Base-by-base conservation (phyloP, 1,140 invertebrate genomes). In the Zeugodacus cucurbitae region DNA sequence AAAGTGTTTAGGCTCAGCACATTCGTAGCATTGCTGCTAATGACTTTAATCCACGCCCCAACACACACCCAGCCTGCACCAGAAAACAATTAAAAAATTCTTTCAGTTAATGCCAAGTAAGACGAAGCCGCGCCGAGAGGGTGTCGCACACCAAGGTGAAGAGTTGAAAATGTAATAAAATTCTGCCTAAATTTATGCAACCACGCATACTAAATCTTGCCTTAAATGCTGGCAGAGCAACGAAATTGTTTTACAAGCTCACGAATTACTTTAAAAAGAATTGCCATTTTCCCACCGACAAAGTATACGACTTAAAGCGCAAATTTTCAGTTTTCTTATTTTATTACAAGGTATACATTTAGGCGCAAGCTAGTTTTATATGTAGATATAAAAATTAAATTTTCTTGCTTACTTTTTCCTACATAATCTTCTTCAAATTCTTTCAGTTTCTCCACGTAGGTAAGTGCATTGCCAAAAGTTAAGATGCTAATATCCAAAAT, bases 81-180 rank as follows among this genome's bases (percentile, higher is more conserved):
- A 82, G 74, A 82, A 82, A 82, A 48, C 74, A 82, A 82, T 82
- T 82, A 82, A 82, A 82, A 74, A 82, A 82, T 82, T 82, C 74
- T 82, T 48, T 26, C n/a, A 82, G n/a, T 82, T 82, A 14, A 26
- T 29, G 74, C 41, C 74, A 82, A 22, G 41, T 54, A 82, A 82
- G 26, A 48, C 11, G 20, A 29, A 8, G 0, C 20, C 34, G 26
- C 37, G 34, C 29, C n/a, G n/a, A n/a, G n/a, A n/a, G n/a, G n/a
- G n/a, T n/a, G n/a, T n/a, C 14, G 74, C 74, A 1, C 64, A 11
- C 20, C 41, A 48, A 82, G 37, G 74, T 82, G 74, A 82, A 82
- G 41, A 82, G 41, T 82, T 82, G 41, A 48, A 26, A 82, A 48
- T 82, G 74, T 82, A 82, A 82, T 82, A 82, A 82, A 82, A 82